These are phyloP conservation scores for Rhagium mordax DNA, from an alignment of 2,888 invertebrate genomes.

Conservation along the genomic window DNA sequence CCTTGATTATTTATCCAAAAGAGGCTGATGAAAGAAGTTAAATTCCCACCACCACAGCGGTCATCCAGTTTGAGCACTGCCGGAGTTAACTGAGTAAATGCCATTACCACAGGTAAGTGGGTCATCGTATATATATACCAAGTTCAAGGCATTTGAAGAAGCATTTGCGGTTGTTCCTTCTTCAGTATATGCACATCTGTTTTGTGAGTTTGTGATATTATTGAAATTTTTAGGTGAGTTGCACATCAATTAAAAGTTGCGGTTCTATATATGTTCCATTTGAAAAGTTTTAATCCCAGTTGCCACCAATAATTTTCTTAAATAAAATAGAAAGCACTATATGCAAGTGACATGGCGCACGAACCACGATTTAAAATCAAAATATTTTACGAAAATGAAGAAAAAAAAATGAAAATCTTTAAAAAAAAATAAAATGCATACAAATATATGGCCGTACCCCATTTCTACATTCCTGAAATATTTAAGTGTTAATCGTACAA, in stretches of 20 bases:
- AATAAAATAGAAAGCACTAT: background rate
- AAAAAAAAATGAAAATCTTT: too few species aligned
- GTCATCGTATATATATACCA: slow-evolving; percentile 86
- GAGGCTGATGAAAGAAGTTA: slow-evolving; percentile 7
- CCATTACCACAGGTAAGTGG: slow-evolving; percentile 73
- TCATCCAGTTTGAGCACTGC: slow-evolving; percentile 32
- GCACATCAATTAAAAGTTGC: background rate
- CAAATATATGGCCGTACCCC: too few species aligned
- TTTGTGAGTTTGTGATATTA: slow-evolving; percentile 43
- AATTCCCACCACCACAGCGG: background rate
- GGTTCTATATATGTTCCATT: background rate
- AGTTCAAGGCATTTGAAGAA: slow-evolving; percentile 83
- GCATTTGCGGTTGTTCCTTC: slow-evolving; percentile 66
- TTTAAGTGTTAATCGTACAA: too few species aligned
- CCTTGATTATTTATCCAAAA: background rate
- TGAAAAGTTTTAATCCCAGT: background rate
- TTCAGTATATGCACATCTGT: slow-evolving; percentile 53
- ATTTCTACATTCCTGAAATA: too few species aligned
- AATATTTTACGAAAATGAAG: too few species aligned
- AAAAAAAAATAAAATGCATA: too few species aligned
- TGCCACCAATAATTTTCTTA: background rate
- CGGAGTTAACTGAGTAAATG: slow-evolving; percentile 34
- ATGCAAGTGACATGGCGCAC: background rate
- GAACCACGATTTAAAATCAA: background rate
- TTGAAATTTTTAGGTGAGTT: slow-evolving; percentile 48